These are phyloP conservation scores for Pseudococcus jackbeardsleyi DNA, from an alignment of 2,888 invertebrate species.

Conservation along the genomic window DNA sequence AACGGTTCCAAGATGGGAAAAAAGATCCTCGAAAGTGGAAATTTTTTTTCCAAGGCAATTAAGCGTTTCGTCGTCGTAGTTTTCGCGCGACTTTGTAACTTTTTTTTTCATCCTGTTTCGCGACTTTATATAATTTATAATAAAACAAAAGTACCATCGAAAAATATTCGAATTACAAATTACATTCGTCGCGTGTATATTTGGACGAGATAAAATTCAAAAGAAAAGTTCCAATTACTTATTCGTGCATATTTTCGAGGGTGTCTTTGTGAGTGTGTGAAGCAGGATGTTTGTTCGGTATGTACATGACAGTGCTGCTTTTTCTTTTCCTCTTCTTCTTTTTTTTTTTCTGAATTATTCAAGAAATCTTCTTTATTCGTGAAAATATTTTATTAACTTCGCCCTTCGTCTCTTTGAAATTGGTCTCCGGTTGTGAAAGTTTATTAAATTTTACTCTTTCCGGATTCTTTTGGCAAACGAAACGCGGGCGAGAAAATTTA, in stretches of 20 bases:
- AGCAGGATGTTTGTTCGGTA: neutral
- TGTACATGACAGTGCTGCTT: slow-evolving; percentile 22
- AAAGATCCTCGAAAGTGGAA: neutral
- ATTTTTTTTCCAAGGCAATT: slow-evolving; percentile 25
- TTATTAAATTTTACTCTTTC: slow-evolving; percentile 55
- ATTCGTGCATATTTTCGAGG: slow-evolving; percentile 15
- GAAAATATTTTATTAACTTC: slow-evolving; percentile 53
- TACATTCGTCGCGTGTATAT: slow-evolving; percentile 36
- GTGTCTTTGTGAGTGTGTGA: neutral
- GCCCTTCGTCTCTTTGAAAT: slow-evolving; percentile 42
- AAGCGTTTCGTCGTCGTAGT: slow-evolving; percentile 31
- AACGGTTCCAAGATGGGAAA: neutral
- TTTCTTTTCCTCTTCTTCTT: neutral
- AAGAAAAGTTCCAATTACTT: slow-evolving; percentile 53
- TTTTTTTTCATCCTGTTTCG: neutral
- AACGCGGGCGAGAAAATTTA: slow-evolving; percentile 38
- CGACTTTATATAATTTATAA: slow-evolving; percentile 39
- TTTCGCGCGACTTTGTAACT: neutral
- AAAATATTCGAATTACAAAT: slow-evolving; percentile 54
- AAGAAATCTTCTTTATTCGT: slow-evolving; percentile 50
- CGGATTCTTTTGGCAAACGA: slow-evolving; percentile 46
- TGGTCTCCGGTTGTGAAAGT: slow-evolving; percentile 49
- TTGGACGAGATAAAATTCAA: slow-evolving; percentile 48
- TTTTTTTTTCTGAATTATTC: slow-evolving; percentile 37
- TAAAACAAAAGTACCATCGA: slow-evolving; percentile 52